Base-by-base conservation (phyloP, 2,888 invertebrate species). In the Xylocampa areola region DNA sequence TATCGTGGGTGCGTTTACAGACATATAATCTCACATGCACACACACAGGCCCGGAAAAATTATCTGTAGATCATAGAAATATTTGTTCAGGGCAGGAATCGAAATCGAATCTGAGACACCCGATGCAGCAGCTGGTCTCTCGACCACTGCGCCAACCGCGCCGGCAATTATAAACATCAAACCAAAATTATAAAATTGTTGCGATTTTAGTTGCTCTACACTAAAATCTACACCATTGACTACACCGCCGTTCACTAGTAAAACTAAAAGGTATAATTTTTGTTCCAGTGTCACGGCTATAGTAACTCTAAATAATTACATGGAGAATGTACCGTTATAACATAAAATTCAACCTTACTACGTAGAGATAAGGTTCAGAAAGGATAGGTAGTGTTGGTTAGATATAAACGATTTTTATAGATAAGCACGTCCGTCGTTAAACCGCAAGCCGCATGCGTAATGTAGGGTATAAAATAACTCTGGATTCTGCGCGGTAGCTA, bases 231-330 rank as follows among this genome's bases (percentile, higher is more conserved):
- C 51, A 17, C 13, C 25, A 36, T 33, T n/a, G n/a, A 40, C 21
- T 43, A 19, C 0, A 23, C 44, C 3, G 27, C 54, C 65, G 16
- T 60, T 73, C 62, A 54, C 52, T 51, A 40, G 21, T 43, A 41
- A 65, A 73, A 66, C 65, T 70, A 82, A 80, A 80, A 73, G 68
- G 35, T 79, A 63, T 76, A 77, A 80, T 80, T 81, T 73, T 52
- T 36, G 51, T 57, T 43, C 41, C 45, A 65, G 68, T 71, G 68
- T 69, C 68, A 60, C 53, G 63, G 48, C 48, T 17, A 52, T 64
- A 66, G 66, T 66, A 48, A 36, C 65, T 30, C 36, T 36, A 57
- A 52, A 73, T 60, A 35, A 68, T 59, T 30, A 21, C 25, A 37
- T 4, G 16, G 39, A 27, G 2, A 44, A 35, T 29, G 13, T 11